phyloP scores from a whole-genome alignment of 2,797 vertebrate species.

The Muraenolepis orangiensis region DNA sequence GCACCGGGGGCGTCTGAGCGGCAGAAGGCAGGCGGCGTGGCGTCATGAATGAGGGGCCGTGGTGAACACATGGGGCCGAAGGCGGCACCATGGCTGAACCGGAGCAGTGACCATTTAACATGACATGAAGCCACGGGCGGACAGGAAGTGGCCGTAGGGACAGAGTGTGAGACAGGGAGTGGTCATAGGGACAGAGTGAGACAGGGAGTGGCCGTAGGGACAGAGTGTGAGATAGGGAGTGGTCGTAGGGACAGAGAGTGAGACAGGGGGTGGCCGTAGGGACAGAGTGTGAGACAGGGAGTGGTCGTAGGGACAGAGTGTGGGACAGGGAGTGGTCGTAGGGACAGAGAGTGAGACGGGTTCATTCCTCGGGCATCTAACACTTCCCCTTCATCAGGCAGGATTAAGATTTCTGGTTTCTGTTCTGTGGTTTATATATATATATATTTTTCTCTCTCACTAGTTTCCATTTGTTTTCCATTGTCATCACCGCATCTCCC shows the following conservation, averaged over 20 bases:
- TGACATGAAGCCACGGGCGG: not conserved
- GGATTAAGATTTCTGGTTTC: conserved; percentile 47
- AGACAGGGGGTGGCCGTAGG: not conserved
- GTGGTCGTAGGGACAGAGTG: not conserved
- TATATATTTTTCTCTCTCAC: conserved; percentile 18
- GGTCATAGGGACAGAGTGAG: not conserved
- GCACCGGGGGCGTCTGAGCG: too few relatives aligned
- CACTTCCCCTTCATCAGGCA: conserved; percentile 17
- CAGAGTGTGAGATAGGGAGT: not conserved
- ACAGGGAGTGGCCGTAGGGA: not conserved
- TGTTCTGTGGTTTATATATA: conserved; percentile 19
- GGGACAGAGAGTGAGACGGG: not conserved
- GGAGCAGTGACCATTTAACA: not conserved
- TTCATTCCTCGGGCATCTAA: conserved; percentile 38
- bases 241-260: not conserved
- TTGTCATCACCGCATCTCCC: conserved; percentile 44
- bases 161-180: too few relatives aligned
- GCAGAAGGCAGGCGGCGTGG: too few relatives aligned
- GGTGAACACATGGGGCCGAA: not conserved
- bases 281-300: too few relatives aligned
- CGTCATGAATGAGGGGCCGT: too few relatives aligned
- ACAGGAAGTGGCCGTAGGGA: not conserved
- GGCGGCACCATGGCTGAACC: not conserved
- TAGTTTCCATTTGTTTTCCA: conserved; percentile 15
- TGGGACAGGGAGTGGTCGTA: too few relatives aligned